A percentile compares a stretch with the other conserved stretches of the same genome.
These are phyloP conservation scores for Aramus guarauna DNA, from an alignment of 2,113 vertebrate species.

Conservation along the genomic window DNA sequence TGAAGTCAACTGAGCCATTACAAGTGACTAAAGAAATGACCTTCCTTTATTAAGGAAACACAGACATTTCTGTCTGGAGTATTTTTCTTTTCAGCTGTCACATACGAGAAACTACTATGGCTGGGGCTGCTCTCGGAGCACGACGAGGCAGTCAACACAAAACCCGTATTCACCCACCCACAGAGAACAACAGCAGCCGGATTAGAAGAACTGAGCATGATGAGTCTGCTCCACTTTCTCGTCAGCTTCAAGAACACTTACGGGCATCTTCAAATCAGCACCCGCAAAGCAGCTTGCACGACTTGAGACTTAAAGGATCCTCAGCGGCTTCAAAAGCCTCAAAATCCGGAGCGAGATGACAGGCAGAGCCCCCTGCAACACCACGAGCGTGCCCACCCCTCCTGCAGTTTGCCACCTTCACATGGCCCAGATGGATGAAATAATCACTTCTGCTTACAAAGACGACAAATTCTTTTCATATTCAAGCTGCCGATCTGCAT, in stretches of 20 bases:
- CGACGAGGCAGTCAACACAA: background rate
- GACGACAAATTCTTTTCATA: background rate
- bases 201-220: accelerated
- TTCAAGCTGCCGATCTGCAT: background rate
- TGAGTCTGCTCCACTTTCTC: background rate
- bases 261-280: background rate
- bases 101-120: background rate
- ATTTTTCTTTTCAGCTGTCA: background rate
- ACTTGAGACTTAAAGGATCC: background rate
- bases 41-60: slow-evolving; percentile 16
- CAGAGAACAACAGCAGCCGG: background rate
- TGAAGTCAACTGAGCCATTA: background rate
- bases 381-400: accelerated
- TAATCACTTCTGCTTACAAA: background rate
- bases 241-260: slow-evolving; percentile 6
- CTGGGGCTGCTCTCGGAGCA: background rate
- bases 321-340: background rate
- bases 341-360: background rate
- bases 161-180: background rate
- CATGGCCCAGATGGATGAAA: background rate
- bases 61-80: slow-evolving; percentile 35
- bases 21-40: background rate
- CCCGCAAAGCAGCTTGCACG: background rate
- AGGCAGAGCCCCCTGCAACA: background rate
- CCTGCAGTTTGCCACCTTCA: background rate